Base-by-base conservation (phyloP, 2,113 vertebrate species). In the Gadus macrocephalus region DNA sequence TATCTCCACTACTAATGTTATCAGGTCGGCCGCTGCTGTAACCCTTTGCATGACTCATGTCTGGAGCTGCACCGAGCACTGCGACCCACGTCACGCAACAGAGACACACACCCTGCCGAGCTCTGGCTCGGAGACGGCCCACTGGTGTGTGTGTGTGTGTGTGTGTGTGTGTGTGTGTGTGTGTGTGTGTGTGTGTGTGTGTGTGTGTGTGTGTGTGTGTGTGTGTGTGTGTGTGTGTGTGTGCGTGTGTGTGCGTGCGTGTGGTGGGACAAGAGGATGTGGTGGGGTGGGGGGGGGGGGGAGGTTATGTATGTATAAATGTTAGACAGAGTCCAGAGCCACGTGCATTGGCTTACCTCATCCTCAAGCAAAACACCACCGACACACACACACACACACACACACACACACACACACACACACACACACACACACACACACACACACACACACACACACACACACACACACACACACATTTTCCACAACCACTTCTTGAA, bases 61-160 rank as follows among this genome's bases (percentile, higher is more conserved):
- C 53, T 55, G 53, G 53, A 16, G 20, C 20, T 20, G 20, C 20
- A 20, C 20, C 20, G 20, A 20, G 20, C 1, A 55, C 53, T 55
- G 53, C 53, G 7, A 55, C 53, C 53, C 2, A 55, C 12, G 11
- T 55, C 53, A 3, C 53, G 53, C 7, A 15, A 16, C 53, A 55
- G 15, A 16, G 53, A 55, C 53, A 16, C 2, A 3, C 2, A 15
- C 53, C 1, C 53, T 55, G 53, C 53, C 14, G 11, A 55, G 53
- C 53, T 2, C 53, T 11, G 3, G 53, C 53, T 55, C 15, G 53
- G 53, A 55, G 53, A 12, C 15, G 53, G 38, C 16, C 17, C 16
- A 49, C 16, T 31, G 49, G n/a, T 66, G 12, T 66, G 15, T 38
- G 62, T 42, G 73, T 68, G 73, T 78, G 83, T 68, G 53, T 70